Base-by-base conservation (phyloP, 2,888 invertebrate species). In the Galerucella calmariensis region DNA sequence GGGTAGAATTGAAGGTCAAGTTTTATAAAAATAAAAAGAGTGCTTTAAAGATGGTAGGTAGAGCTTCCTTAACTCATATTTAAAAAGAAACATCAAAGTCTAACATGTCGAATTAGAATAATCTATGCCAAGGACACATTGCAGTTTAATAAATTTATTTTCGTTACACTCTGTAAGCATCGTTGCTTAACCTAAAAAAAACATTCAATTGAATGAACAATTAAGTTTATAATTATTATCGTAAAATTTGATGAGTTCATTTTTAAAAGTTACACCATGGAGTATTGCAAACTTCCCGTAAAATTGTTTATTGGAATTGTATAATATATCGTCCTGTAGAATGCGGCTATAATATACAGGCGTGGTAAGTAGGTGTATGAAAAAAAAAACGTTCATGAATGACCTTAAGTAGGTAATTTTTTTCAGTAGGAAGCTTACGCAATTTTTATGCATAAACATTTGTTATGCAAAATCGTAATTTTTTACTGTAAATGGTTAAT, bases 351-450 rank as follows among this genome's bases (percentile, higher is more conserved):
- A 63, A 11, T 14, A 14, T 63, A 8, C n/a, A 63, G 63, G 63
- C 44, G 63, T 46, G 63, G 63, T 63, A 59, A 6, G 10, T 14
- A 27, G 9, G 20, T 44, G 20, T 41, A 63, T 16, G 35, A 41
- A 8, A 41, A 35, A 35, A 35, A 41, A 41, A 41, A 41, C 35
- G 35, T 41, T 41, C 35, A 44, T 12, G 27, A 46, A 11, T 63
- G 63, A 63, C 63, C 63, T 63, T 63, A 41, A 16, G n/a, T 2
- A 16, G 20, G 20, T 20, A 48, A 14, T 48, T 48, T 63, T 63
- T 63, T 63, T 53, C 46, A n/a, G 16, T 44, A 44, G 63, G 41
- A 63, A 63, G 44, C 20, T 63, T 63, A 63, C 63, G 63, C 44
- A 63, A 63, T 5, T 63, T 63, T 63, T 63, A 58, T 67, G 53